Evolutionary conservation across 2,888 invertebrate species (phyloP).

Genomic region (Plemyria rubiginata): DNA sequence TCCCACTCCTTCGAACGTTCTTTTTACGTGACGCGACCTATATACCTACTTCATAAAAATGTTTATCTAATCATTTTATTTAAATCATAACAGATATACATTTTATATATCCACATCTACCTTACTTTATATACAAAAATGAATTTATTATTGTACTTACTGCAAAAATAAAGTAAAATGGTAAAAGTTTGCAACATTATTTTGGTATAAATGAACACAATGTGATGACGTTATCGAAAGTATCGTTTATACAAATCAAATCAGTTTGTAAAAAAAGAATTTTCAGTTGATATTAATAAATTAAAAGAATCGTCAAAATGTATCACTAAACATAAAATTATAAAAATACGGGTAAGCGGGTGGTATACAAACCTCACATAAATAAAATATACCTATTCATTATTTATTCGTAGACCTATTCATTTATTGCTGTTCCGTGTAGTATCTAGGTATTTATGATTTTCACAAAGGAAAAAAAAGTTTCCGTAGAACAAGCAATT

Average conservation of each 20-base stretch:
- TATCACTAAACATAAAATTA: not conserved
- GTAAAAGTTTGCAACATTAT: slow-evolving; percentile 64
- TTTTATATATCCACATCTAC: slow-evolving; percentile 37
- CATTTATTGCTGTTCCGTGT: not conserved
- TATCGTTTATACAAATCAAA: slow-evolving; percentile 29
- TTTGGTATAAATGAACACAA: slow-evolving; percentile 82
- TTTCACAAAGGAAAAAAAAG: no score
- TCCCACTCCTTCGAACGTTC: no score
- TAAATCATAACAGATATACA: slow-evolving; percentile 51
- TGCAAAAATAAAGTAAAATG: slow-evolving; percentile 54
- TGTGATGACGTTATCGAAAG: slow-evolving; percentile 63
- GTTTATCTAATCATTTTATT: slow-evolving; percentile 44
- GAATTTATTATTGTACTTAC: slow-evolving; percentile 53
- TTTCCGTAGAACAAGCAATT: not conserved
- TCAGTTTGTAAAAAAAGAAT: not conserved
- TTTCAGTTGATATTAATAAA: not conserved
- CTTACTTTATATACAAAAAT: slow-evolving; percentile 60
- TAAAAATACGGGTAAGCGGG: not conserved
- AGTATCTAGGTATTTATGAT: no score
- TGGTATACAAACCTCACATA: not conserved
- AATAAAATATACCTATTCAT: not conserved
- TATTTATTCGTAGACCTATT: no score
- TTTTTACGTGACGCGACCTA: no score
- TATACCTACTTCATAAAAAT: slow-evolving; percentile 44
- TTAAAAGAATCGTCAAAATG: not conserved